Evolutionary conservation across 2,888 invertebrate species (phyloP).

Genomic region (Parnassius glacialis): DNA sequence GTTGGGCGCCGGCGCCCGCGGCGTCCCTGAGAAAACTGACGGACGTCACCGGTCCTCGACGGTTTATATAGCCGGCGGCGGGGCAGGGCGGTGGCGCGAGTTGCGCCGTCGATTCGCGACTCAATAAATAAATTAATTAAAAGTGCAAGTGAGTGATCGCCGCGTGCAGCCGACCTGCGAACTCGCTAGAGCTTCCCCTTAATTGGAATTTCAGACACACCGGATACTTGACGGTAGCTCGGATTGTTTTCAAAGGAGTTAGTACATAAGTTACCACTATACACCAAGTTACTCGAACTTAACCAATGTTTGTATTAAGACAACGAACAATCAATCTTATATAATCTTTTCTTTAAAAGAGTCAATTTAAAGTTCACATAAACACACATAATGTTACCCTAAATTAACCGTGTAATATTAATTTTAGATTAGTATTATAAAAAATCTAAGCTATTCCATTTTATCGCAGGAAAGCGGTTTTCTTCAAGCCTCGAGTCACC

Average conservation of each 20-base stretch:
- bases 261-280: background rate
- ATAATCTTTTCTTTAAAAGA: too few species aligned
- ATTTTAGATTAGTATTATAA: constrained; percentile 15
- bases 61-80: constrained; percentile 62
- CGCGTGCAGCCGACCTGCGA: constrained; percentile 68
- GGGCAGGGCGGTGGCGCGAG: constrained; percentile 71
- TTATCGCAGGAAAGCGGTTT: constrained; percentile 20
- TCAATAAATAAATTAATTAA: constrained; percentile 82
- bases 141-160: constrained; percentile 81
- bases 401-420: background rate
- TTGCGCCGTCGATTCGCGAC: constrained; percentile 79
- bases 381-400: background rate
- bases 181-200: constrained; percentile 64
- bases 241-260: constrained; percentile 49
- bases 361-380: background rate
- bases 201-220: constrained; percentile 70
- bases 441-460: constrained; percentile 23
- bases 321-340: too few species aligned
- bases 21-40: constrained; percentile 74
- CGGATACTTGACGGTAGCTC: constrained; percentile 48
- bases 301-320: too few species aligned
- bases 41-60: constrained; percentile 61
- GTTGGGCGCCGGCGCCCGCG: constrained; percentile 59
- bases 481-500: constrained; percentile 19
- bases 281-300: background rate